These are phyloP conservation scores for Eueides isabella DNA, from an alignment of 1,140 invertebrate species.

Conservation along the genomic window DNA sequence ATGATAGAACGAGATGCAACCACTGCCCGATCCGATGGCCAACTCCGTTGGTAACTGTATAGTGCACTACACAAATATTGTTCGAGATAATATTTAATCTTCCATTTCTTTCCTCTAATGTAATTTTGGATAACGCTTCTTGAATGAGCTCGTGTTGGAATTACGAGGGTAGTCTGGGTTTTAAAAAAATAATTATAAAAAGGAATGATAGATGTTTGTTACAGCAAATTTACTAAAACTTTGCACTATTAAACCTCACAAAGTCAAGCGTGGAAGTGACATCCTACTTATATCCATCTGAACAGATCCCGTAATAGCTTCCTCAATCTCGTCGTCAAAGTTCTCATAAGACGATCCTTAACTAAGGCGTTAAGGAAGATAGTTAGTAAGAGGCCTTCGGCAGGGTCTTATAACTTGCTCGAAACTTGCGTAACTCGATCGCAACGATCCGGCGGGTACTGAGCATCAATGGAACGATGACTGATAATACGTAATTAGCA, in stretches of 20 bases:
- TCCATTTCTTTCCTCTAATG: constrained; percentile 62
- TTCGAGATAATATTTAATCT: constrained; percentile 76
- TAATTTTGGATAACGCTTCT: constrained; percentile 51
- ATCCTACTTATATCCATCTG: constrained; percentile 79
- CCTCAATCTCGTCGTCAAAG: constrained; percentile 79
- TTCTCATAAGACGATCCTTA: constrained; percentile 80
- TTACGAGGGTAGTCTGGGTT: constrained; percentile 30
- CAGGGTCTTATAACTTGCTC: constrained; percentile 78
- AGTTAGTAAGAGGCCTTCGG: constrained; percentile 80
- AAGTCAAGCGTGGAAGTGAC: constrained; percentile 79
- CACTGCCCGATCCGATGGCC: constrained; percentile 72
- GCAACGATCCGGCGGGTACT: constrained; percentile 59
- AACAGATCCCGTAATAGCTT: constrained; percentile 80
- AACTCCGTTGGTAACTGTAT: constrained; percentile 69
- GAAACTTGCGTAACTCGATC: constrained; percentile 79
- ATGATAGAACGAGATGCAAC: constrained; percentile 80
- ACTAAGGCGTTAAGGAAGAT: constrained; percentile 81
- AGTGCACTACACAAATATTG: constrained; percentile 78
- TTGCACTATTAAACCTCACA: constrained; percentile 73
- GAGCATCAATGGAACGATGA: constrained; percentile 67
- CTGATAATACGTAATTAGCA: constrained; percentile 75
- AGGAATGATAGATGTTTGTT: background rate
- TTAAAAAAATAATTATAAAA: too few species aligned
- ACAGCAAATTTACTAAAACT: constrained; percentile 61
- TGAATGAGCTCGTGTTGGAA: constrained; percentile 36